Percentiles rank a stretch among this genome's conserved stretches.
Conservation (phyloP, 1,140 invertebrate genomes). For the Scaptodrosophila lebanonensis region DNA sequence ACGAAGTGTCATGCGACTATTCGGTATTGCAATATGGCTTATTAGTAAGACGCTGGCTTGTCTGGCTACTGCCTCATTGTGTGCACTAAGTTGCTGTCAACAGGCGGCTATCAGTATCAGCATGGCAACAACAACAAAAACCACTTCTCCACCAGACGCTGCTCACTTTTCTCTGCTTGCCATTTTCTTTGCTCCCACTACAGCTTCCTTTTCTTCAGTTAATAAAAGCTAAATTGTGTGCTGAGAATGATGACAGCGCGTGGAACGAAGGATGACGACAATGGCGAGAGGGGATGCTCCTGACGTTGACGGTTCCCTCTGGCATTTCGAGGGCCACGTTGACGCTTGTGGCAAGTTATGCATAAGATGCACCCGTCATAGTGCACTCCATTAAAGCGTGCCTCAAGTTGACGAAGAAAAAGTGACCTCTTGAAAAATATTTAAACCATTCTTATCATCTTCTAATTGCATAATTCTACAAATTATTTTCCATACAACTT, state of each 20-base stretch:
- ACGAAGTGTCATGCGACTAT: too few relatives aligned
- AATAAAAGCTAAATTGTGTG: slow-evolving; percentile 70
- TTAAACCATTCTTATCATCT: too few relatives aligned
- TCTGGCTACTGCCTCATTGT: slow-evolving; percentile 11
- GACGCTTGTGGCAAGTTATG: too few relatives aligned
- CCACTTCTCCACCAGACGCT: slow-evolving; percentile 24
- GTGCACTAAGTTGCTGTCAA: slow-evolving; percentile 26
- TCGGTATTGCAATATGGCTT: slow-evolving; percentile 28
- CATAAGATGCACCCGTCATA: too few relatives aligned
- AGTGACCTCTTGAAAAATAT: too few relatives aligned
- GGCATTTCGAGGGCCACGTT: too few relatives aligned
- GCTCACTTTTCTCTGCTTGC: slow-evolving; percentile 31
- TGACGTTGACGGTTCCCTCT: slow-evolving; percentile 31
- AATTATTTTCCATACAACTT: too few relatives aligned
- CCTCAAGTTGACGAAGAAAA: too few relatives aligned
- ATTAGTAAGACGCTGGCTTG: slow-evolving; percentile 4
- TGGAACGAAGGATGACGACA: slow-evolving; percentile 11
- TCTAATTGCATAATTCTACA: too few relatives aligned
- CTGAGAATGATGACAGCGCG: slow-evolving; percentile 51
- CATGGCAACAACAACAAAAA: slow-evolving; percentile 9
- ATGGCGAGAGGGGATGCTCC: slow-evolving; percentile 18
- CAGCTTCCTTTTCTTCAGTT: slow-evolving; percentile 26
- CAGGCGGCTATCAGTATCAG: slow-evolving; percentile 20
- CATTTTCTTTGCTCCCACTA: slow-evolving; percentile 6
- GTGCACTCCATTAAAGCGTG: too few relatives aligned